Evolutionary conservation across 2,888 invertebrate species (phyloP).

Genomic region (Cheilosia variabilis): DNA sequence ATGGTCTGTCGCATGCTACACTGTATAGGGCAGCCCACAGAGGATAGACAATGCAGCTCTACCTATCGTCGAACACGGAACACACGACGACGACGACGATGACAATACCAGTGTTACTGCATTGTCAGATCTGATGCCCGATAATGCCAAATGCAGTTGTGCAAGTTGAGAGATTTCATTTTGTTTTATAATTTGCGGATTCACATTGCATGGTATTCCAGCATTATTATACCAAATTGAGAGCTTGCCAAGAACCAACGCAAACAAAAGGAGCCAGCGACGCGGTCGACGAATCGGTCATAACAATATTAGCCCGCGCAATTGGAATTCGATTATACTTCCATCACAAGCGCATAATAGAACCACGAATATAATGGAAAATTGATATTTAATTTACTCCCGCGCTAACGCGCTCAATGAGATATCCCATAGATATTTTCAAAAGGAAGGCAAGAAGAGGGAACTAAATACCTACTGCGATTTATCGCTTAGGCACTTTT

Average conservation of each 20-base stretch:
- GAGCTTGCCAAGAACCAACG: conserved; percentile 19
- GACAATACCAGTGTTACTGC: conserved; percentile 42
- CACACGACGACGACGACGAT: conserved; percentile 33
- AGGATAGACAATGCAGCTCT: background rate
- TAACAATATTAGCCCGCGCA: conserved; percentile 11
- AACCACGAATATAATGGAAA: conserved; percentile 54
- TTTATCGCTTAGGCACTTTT: conserved; percentile 43
- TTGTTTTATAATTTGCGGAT: conserved; percentile 12
- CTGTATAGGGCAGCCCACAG: background rate
- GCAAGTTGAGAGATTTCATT: conserved; percentile 34
- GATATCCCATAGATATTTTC: conserved; percentile 16
- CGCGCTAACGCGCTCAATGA: background rate
- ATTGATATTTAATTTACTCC: conserved; percentile 60
- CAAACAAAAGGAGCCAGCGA: conserved; percentile 8
- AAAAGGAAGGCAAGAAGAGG: background rate
- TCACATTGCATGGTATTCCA: conserved; percentile 1
- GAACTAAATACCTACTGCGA: conserved; percentile 38
- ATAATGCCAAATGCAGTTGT: conserved; percentile 65
- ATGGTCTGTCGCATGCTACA: conserved; percentile 11
- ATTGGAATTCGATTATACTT: conserved; percentile 51
- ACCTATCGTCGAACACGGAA: conserved; percentile 40
- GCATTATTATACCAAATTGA: conserved; percentile 12
- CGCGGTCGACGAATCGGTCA: conserved; percentile 26
- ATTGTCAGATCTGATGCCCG: conserved; percentile 58
- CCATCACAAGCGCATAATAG: conserved; percentile 17